Conservation (phyloP, 2,113 vertebrate species). For the Pelusios castaneus region DNA sequence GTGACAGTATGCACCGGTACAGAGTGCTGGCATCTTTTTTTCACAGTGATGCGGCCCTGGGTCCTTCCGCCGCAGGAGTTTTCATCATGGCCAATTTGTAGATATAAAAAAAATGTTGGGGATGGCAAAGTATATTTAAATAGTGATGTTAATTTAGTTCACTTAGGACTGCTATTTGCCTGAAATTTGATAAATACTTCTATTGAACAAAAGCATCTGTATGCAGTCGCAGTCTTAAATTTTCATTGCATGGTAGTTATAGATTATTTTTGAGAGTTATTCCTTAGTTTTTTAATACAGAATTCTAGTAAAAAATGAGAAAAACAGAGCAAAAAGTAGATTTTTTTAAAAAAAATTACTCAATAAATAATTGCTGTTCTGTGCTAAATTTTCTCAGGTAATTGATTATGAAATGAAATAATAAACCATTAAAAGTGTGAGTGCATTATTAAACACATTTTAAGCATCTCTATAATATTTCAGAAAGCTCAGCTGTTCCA, state of each 20-base stretch:
- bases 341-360: not conserved
- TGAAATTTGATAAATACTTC: not conserved
- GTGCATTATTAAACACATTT: not conserved
- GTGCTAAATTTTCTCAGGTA: not conserved
- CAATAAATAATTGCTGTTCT: not conserved
- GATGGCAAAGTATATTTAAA: not conserved
- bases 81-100: not conserved
- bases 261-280: not conserved
- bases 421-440: not conserved
- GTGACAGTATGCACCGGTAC: no score
- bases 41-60: no score
- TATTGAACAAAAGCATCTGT: not conserved
- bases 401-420: not conserved
- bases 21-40: no score
- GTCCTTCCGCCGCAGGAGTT: no score
- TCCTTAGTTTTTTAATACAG: not conserved
- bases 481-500: not conserved
- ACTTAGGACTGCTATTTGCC: not conserved
- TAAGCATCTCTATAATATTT: not conserved
- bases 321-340: not conserved
- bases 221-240: not conserved
- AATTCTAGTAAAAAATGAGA: not conserved
- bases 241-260: not conserved
- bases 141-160: not conserved
- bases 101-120: not conserved